These are phyloP conservation scores for Atherinomorus stipes DNA, from an alignment of 2,113 vertebrate species.

Conservation along the genomic window DNA sequence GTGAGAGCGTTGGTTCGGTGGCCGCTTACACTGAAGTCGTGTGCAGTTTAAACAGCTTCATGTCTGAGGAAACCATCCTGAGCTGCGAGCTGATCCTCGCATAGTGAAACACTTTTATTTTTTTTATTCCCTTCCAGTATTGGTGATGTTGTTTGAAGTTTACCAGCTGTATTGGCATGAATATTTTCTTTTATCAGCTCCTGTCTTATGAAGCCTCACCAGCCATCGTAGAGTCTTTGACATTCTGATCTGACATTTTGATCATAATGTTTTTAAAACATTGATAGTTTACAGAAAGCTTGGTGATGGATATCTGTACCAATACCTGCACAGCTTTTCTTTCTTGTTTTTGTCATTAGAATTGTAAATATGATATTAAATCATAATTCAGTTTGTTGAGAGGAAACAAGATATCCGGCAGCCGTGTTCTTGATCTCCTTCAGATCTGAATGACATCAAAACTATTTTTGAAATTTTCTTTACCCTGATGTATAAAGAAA, in stretches of 20 bases:
- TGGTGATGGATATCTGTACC: conserved; percentile 71
- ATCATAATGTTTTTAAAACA: conserved; percentile 54
- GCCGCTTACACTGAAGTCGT: conserved; percentile 53
- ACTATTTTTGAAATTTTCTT: conserved; percentile 83
- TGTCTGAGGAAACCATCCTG: conserved; percentile 62
- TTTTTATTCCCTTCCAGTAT: conserved; percentile 76
- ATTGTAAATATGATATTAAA: conserved; percentile 39
- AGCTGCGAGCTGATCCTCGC: conserved; percentile 71
- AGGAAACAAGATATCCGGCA: conserved; percentile 68
- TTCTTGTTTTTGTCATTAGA: conserved; percentile 34
- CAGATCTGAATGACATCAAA: conserved; percentile 82
- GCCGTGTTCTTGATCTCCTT: conserved; percentile 81
- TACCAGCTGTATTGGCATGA: conserved; percentile 74
- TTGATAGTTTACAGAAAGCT: conserved; percentile 74
- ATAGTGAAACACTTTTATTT: conserved; percentile 79
- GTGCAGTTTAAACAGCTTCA: conserved; percentile 56
- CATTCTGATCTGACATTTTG: conserved; percentile 34
- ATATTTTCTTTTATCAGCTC: conserved; percentile 50
- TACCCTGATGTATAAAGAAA: conserved; percentile 73
- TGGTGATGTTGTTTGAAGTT: conserved; percentile 66
- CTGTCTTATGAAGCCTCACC: conserved; percentile 77
- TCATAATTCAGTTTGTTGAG: conserved; percentile 58
- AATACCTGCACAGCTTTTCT: conserved; percentile 43
- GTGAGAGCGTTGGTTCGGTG: conserved; percentile 24
- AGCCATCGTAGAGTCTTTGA: conserved; percentile 69